Base-by-base conservation (phyloP, 2,797 vertebrate genomes). In the Thamnophis elegans region DNA sequence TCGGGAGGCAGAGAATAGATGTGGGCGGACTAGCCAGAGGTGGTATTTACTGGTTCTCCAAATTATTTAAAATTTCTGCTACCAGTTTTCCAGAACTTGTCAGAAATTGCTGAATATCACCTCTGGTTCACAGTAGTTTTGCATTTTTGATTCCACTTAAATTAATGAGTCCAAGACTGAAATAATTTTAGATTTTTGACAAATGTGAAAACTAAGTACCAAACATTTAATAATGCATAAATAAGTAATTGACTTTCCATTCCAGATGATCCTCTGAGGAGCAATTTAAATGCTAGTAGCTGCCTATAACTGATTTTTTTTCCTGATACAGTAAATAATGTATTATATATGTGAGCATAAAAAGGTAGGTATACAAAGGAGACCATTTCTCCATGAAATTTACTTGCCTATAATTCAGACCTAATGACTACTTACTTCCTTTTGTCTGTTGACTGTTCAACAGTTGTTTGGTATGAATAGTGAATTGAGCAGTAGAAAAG, bases 181-280 rank as follows among this genome's bases (percentile, higher is more conserved):
- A 59, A 88, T 7, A 90, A 62, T 26, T 25, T 93, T 9, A 7
- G 2, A 1, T 62, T 47, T 22, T 62, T 53, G 42, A 88, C 78
- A 68, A 88, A 88, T 87, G 51, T 82, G 26, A 91, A 91, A 54
- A 87, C 54, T 36, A 47, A 85, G 36, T 73, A 53, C 59, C n/a
- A 87, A 55, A 42, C 26, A 88, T 65, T 92, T 92, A 88, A 88
- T 78, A 68, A 42, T 56, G 68, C 73, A 82, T 73, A 65, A 65
- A 91, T 42, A 68, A 78, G 85, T 54, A 28, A 91, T 65, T 91
- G 85, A 65, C n/a, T 87, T 65, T 47, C 28, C 65, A 25, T 91
- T 65, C 51, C 85, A 54, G n/a, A 9, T 53, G 58, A 88, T 32
- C 26, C 54, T 59, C 86, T 51, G 62, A 87, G 86, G 65, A 25